These are phyloP conservation scores for Enteromius radiatus DNA, from an alignment of 2,797 vertebrate species.

Conservation along the genomic window DNA sequence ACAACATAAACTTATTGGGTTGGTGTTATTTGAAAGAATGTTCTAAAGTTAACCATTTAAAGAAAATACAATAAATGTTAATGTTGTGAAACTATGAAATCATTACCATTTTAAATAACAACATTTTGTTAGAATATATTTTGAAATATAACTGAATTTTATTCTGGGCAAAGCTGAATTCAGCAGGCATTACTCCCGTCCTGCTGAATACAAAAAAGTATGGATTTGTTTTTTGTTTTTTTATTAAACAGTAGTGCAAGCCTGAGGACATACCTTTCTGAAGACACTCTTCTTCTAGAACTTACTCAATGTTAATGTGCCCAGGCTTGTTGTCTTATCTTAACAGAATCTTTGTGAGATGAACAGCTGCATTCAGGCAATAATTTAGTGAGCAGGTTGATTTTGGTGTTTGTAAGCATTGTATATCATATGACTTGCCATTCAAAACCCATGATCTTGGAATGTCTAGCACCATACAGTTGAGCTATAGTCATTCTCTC, in stretches of 20 bases:
- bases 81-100: neutral
- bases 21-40: neutral
- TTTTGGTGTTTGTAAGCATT: conserved; percentile 3
- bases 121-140: neutral
- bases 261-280: neutral
- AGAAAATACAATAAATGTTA: neutral
- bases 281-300: neutral
- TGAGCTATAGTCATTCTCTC: neutral
- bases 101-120: neutral
- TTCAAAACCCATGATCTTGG: neutral
- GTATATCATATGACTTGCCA: neutral
- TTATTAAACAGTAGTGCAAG: neutral
- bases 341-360: conserved; percentile 1
- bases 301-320: neutral
- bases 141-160: neutral
- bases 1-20: neutral
- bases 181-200: neutral
- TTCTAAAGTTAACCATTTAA: no score
- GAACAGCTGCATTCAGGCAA: neutral
- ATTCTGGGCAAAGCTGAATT: neutral
- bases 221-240: neutral
- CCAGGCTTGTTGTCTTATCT: conserved; percentile 26
- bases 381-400: neutral
- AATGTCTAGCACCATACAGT: neutral
- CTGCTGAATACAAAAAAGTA: neutral